Base-by-base conservation (phyloP, 2,888 invertebrate genomes). In the Ariolimax columbianus region DNA sequence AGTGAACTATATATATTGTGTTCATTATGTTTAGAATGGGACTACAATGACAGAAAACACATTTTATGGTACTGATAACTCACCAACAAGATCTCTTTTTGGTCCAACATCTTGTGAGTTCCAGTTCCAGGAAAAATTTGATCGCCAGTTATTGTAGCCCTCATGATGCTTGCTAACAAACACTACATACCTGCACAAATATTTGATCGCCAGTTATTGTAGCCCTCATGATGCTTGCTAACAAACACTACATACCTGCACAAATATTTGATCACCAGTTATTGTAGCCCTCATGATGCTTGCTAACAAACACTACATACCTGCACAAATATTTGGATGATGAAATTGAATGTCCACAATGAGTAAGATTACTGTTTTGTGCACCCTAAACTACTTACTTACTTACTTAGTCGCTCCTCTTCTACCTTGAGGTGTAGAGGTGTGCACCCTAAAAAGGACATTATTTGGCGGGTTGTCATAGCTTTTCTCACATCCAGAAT, bases 221-320 rank as follows among this genome's bases (percentile, higher is more conserved):
- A 97, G 0, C 97, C 97, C 93, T 97, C 97, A 93, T 97, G 97
- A 93, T 97, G 97, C 94, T 97, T 97, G 92, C 96, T 97, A 9
- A 97, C 97, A 66, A 97, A 93, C 0, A 97, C 97, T 0, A 97
- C 95, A 92, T 97, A 97, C 92, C 96, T 96, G 88, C 14, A 55
- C 3, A 78, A 43, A 55, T 23, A 77, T 95, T 95, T 0, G 97
- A 97, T 30, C 97, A 97, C 96, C 97, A 97, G 81, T 97, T 93
- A 3, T 97, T 96, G 92, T 95, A 97, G 0, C 97, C 97, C 93
- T 97, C 97, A 93, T 97, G 97, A 93, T 97, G 97, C 94, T 97
- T 97, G 92, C 96, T 97, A 9, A 97, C 97, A 66, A 97, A 93
- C 0, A 97, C 97, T 0, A 97, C 95, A 92, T 97, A 97, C 92